A percentile compares a stretch with the other conserved stretches of the same genome.
phyloP scores from a whole-genome alignment of 2,113 vertebrate genomes.

The Aldabrachelys gigantea region DNA sequence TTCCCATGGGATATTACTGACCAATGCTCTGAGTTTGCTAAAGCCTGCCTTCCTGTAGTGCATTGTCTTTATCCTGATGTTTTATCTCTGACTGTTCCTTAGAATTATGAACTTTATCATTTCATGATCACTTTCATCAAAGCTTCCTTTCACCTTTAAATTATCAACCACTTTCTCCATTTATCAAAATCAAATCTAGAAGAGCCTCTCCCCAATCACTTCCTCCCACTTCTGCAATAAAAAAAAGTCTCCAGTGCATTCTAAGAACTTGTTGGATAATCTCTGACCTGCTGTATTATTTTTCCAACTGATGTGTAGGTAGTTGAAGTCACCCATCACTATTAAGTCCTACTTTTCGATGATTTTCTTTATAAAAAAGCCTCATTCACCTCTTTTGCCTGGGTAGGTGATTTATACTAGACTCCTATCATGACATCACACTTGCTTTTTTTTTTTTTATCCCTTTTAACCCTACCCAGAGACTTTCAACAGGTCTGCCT shows the following conservation, averaged over 20 bases:
- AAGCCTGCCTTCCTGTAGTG: no score
- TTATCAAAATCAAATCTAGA: background rate
- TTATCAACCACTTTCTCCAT: background rate
- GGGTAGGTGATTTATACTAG: background rate
- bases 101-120: background rate
- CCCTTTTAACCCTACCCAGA: background rate
- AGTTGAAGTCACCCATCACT: background rate
- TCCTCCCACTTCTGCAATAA: background rate
- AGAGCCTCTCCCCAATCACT: background rate
- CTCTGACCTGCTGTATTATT: background rate
- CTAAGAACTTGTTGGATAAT: background rate
- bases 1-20: no score
- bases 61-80: background rate
- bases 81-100: background rate
- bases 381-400: background rate
- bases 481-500: background rate
- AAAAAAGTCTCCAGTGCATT: background rate
- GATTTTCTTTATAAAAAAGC: background rate
- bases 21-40: no score
- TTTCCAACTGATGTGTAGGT: background rate
- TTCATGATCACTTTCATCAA: background rate
- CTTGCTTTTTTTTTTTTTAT: background rate
- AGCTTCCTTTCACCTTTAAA: background rate
- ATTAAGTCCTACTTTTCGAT: background rate
- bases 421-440: background rate